Conservation (phyloP, 2,113 vertebrate genomes). For the Esox niger region DNA sequence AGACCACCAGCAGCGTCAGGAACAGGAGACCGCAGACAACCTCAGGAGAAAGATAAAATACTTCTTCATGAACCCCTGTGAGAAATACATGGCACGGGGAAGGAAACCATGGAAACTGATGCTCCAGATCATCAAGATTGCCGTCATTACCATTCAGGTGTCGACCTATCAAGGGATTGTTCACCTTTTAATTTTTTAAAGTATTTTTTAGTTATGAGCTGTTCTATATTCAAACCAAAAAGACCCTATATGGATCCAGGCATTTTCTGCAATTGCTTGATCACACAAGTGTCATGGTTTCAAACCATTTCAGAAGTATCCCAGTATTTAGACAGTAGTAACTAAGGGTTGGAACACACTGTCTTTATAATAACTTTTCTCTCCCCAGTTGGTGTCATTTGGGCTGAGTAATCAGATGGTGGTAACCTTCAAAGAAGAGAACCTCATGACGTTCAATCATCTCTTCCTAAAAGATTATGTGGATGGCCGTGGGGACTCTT, state of each 20-base stretch:
- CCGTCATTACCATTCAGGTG: slow-evolving; percentile 87
- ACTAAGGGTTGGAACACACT: background rate
- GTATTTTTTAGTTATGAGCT: background rate
- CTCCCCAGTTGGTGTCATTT: slow-evolving; percentile 84
- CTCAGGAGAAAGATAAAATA: slow-evolving; percentile 88
- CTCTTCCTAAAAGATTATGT: slow-evolving; percentile 86
- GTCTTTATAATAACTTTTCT: background rate
- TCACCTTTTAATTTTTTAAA: background rate
- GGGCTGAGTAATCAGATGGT: slow-evolving; percentile 95
- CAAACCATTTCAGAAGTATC: no score
- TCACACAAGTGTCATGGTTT: no score
- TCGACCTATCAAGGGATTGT: background rate
- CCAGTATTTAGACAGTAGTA: no score
- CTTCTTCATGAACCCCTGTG: slow-evolving; percentile 94
- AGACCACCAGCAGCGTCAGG: slow-evolving; percentile 29
- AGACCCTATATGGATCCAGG: background rate
- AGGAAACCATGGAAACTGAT: slow-evolving; percentile 90
- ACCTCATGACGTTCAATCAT: slow-evolving; percentile 86
- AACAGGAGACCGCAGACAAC: slow-evolving; percentile 70
- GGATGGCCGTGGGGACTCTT: slow-evolving; percentile 73
- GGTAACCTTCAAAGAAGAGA: slow-evolving; percentile 90
- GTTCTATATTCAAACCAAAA: background rate
- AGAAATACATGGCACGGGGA: slow-evolving; percentile 88
- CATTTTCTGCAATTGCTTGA: no score
- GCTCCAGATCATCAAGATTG: slow-evolving; percentile 89